Evolutionary conservation across 2,888 invertebrate genomes (phyloP).

Genomic region (Troides oblongomaculatus): DNA sequence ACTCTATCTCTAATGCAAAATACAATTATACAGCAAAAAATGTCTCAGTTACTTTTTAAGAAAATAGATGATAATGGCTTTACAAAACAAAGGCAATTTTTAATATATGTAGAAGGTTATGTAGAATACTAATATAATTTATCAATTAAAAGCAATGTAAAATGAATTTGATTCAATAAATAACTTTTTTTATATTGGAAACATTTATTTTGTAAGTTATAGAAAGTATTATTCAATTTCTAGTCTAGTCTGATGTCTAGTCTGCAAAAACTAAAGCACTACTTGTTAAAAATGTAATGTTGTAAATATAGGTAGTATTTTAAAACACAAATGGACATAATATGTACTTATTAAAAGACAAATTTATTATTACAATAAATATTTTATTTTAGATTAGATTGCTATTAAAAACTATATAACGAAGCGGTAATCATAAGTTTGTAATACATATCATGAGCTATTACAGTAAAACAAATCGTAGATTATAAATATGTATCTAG

Average conservation of each 20-base stretch:
- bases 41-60: too few relatives aligned
- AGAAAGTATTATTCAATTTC: neutral
- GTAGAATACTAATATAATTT: slow-evolving; percentile 20
- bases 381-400: slow-evolving; percentile 6
- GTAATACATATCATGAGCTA: slow-evolving; percentile 37
- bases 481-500: slow-evolving; percentile 25
- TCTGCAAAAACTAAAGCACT: neutral
- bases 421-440: slow-evolving; percentile 24
- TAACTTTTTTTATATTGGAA: slow-evolving; percentile 1
- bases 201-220: slow-evolving; percentile 1
- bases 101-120: slow-evolving; percentile 16
- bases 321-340: neutral
- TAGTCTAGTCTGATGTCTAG: slow-evolving; percentile 5
- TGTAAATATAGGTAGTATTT: slow-evolving; percentile 16
- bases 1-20: too few relatives aligned
- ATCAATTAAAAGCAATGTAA: slow-evolving; percentile 42
- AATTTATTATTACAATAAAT: slow-evolving; percentile 3
- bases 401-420: slow-evolving; percentile 10
- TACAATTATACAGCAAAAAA: too few relatives aligned
- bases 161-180: slow-evolving; percentile 53
- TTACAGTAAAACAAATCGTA: slow-evolving; percentile 11
- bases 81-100: too few relatives aligned
- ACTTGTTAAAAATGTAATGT: neutral
- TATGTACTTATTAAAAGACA: neutral
- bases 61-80: too few relatives aligned